Evolutionary conservation across 2,888 invertebrate genomes (phyloP).

Genomic region (Nowickia ferox): DNA sequence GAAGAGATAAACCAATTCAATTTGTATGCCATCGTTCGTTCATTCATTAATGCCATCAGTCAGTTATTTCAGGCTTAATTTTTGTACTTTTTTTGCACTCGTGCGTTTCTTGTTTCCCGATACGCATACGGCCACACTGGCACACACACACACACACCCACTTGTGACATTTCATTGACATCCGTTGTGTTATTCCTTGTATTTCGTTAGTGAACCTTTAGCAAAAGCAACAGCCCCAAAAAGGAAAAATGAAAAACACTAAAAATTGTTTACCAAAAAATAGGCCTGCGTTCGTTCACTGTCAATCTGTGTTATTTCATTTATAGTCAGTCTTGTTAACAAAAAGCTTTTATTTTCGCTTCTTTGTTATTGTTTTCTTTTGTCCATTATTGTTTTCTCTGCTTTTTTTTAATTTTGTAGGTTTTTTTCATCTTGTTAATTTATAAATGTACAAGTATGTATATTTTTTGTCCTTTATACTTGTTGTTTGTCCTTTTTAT

Average conservation of each 20-base stretch:
- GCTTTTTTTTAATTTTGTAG: conserved; percentile 32
- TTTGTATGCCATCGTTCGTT: conserved; percentile 38
- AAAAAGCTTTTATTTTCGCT: conserved; percentile 51
- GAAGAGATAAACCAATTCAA: conserved; percentile 60
- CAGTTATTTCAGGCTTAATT: conserved; percentile 26
- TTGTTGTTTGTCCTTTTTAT: conserved; percentile 61
- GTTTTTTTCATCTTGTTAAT: conserved; percentile 16
- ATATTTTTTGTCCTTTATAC: conserved; percentile 35
- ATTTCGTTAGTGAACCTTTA: conserved; percentile 31
- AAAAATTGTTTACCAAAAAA: not conserved
- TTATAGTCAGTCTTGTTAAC: conserved; percentile 63
- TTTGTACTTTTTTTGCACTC: conserved; percentile 7
- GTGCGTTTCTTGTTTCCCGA: not conserved
- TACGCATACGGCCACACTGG: not conserved
- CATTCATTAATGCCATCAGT: conserved; percentile 34
- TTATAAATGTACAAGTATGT: not conserved
- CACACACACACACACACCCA: conserved; percentile 7
- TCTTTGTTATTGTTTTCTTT: conserved; percentile 13
- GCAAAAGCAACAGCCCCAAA: conserved; percentile 35
- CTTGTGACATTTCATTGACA: conserved; percentile 68
- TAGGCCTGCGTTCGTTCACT: conserved; percentile 26
- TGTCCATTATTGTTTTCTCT: conserved; percentile 27
- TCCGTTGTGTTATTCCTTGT: conserved; percentile 60
- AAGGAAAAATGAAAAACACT: conserved; percentile 27
- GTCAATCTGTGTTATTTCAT: conserved; percentile 68